These are phyloP conservation scores for Megalurothrips usitatus DNA, from an alignment of 2,888 invertebrate genomes.

Conservation along the genomic window DNA sequence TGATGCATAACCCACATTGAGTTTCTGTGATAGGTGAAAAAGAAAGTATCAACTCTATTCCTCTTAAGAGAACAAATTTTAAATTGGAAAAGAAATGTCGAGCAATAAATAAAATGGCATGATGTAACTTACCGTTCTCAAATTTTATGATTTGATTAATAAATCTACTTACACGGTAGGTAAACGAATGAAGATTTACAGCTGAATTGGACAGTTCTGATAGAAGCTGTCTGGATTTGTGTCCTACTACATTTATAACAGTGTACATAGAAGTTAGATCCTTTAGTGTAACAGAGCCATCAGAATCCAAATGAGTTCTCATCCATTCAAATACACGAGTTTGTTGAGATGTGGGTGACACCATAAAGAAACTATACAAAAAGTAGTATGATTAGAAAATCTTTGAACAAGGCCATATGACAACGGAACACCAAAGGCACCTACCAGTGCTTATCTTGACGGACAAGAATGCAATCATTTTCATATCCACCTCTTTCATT, in stretches of 20 bases:
- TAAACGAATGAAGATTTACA: constrained; percentile 55
- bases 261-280: constrained; percentile 71
- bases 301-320: constrained; percentile 55
- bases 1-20: constrained; percentile 64
- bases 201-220: constrained; percentile 61
- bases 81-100: not conserved
- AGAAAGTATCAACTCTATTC: not conserved
- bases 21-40: constrained; percentile 45
- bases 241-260: constrained; percentile 65
- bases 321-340: constrained; percentile 68
- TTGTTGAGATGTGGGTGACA: constrained; percentile 74
- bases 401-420: not conserved
- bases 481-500: constrained; percentile 66
- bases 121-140: not conserved
- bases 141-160: not conserved
- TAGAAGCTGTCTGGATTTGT: constrained; percentile 60
- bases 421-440: not conserved
- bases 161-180: constrained; percentile 53
- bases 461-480: constrained; percentile 67
- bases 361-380: constrained; percentile 60
- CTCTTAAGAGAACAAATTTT: no score
- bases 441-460: constrained; percentile 56
- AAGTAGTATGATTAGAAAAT: not conserved
- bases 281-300: constrained; percentile 57
- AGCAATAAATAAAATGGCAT: not conserved